Percentiles rank a stretch among this genome's conserved stretches.
Evolutionary conservation across 2,797 vertebrate species (phyloP).

Genomic region (Buphagus erythrorhynchus): DNA sequence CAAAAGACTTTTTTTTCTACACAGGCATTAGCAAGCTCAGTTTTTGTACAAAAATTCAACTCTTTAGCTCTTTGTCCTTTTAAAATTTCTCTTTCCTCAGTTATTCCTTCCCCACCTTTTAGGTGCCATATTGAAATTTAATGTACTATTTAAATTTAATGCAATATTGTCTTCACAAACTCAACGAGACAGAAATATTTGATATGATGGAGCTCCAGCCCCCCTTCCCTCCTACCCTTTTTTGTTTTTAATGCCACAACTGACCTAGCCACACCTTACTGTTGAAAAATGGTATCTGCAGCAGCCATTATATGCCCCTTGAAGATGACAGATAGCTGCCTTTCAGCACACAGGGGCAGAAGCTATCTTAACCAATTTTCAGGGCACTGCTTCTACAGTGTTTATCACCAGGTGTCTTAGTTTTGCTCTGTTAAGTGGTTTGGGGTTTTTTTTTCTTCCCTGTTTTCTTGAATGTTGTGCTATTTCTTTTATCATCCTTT

Average conservation of each 20-base stretch:
- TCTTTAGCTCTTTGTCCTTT: not conserved
- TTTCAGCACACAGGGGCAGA: not conserved
- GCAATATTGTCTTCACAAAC: not conserved
- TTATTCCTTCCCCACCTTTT: not conserved
- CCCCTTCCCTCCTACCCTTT: not conserved
- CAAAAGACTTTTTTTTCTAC: not conserved
- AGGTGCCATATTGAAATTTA: not conserved
- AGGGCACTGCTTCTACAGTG: not conserved
- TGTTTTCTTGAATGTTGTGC: not conserved
- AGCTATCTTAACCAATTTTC: not conserved
- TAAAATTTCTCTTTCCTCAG: not conserved
- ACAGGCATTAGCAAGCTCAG: not conserved
- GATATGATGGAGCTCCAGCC: not conserved
- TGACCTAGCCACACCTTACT: not conserved
- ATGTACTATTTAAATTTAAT: not conserved
- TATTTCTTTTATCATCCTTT: not conserved
- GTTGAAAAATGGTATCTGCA: not conserved
- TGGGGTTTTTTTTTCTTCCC: rapidly evolving
- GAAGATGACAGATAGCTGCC: not conserved
- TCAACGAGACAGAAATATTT: not conserved
- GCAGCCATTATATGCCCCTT: not conserved
- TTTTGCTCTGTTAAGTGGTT: not conserved
- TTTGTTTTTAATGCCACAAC: not conserved
- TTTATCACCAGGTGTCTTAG: not conserved
- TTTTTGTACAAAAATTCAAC: not conserved